phyloP scores from a whole-genome alignment of 2,888 invertebrate species.

The Slavum lentiscoides region DNA sequence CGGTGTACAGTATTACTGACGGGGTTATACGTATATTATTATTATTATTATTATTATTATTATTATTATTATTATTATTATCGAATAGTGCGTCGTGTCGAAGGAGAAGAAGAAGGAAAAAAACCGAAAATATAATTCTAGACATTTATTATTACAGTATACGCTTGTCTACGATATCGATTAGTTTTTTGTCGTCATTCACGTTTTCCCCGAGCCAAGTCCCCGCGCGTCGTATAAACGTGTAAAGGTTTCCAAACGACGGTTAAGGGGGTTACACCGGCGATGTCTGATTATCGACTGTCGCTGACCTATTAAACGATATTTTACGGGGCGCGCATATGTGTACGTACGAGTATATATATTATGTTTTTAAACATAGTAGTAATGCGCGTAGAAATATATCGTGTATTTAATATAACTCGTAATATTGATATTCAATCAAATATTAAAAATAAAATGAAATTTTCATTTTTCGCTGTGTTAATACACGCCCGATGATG shows the following conservation, averaged over 20 bases:
- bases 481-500: too few species aligned
- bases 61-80: too few species aligned
- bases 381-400: too few species aligned
- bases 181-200: conserved; percentile 23
- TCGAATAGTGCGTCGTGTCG: too few species aligned
- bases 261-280: conserved; percentile 27
- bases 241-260: conserved; percentile 36
- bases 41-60: too few species aligned
- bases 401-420: too few species aligned
- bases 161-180: not conserved
- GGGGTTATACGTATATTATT: too few species aligned
- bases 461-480: too few species aligned
- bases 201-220: conserved; percentile 4
- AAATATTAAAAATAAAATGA: too few species aligned
- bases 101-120: not conserved
- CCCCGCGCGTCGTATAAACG: not conserved
- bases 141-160: not conserved
- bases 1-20: too few species aligned
- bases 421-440: too few species aligned
- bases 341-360: not conserved
- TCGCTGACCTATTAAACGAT: conserved; percentile 41
- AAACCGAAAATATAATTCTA: not conserved
- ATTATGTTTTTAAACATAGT: too few species aligned
- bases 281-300: conserved; percentile 25
- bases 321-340: not conserved